These are phyloP conservation scores for Melanocharis versteri DNA, from an alignment of 2,113 vertebrate genomes.

Conservation along the genomic window DNA sequence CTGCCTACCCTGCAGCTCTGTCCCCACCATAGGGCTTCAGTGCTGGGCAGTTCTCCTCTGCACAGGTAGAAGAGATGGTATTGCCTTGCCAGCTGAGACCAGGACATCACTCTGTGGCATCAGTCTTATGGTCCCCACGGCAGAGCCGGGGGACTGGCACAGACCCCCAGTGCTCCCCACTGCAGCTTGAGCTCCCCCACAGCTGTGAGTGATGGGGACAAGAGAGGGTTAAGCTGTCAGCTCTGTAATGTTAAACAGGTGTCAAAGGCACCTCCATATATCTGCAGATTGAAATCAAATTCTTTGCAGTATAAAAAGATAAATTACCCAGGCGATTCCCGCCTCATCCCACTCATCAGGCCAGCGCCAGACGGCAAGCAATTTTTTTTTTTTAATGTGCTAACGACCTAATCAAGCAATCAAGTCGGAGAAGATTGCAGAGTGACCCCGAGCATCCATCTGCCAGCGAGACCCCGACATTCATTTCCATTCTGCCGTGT, in stretches of 20 bases:
- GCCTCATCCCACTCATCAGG: conserved; percentile 90
- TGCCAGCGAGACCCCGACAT: conserved; percentile 88
- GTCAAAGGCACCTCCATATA: conserved; percentile 78
- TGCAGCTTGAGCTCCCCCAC: neutral
- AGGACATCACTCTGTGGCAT: neutral
- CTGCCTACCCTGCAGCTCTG: neutral
- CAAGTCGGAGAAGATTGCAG: conserved; percentile 94
- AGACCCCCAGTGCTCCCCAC: neutral
- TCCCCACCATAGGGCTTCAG: rapidly evolving
- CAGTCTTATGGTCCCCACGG: rapidly evolving
- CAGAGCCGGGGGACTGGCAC: neutral
- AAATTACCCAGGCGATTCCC: conserved; percentile 84
- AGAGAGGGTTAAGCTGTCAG: conserved; percentile 78
- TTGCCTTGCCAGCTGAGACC: neutral
- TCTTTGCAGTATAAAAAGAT: conserved; percentile 83
- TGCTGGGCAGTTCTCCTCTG: neutral
- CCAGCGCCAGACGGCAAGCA: conserved; percentile 91
- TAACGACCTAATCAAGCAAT: conserved; percentile 99
- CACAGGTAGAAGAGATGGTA: neutral
- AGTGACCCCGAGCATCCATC: conserved; percentile 97
- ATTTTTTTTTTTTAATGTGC: conserved; percentile 92
- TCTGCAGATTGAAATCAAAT: conserved; percentile 82
- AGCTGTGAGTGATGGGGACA: neutral
- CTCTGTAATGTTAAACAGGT: conserved; percentile 76
- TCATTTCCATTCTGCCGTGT: conserved; percentile 81